Base-by-base conservation (phyloP, 2,888 invertebrate genomes). In the Meandrusa payeni region DNA sequence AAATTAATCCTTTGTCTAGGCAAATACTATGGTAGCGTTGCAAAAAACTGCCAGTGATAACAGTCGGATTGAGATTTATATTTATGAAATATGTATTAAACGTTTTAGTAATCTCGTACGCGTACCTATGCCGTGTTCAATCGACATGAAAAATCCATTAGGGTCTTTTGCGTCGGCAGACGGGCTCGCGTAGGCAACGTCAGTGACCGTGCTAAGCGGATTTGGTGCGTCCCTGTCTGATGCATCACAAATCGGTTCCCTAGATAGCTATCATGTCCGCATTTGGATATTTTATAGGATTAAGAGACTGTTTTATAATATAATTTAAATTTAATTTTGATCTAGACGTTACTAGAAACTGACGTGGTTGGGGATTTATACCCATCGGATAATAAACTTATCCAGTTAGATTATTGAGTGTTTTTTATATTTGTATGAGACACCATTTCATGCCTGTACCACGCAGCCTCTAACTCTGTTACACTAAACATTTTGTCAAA, bases 131-230 rank as follows among this genome's bases (percentile, higher is more conserved):
- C 58, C 57, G 64, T 78, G 77, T 69, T 77, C 76, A 79, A 80
- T 80, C 76, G 78, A 82, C 82, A 81, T 78, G 82, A 82, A 82
- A 81, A 81, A 81, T 74, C 81, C 82, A 82, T 82, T 81, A 82
- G 46, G 50, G 54, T 51, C 48, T 48, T 76, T 78, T 78, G 74
- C 70, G 69, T 68, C 68, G 69, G 70, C 67, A 57, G 64, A 59
- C 59, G 61, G 65, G 65, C 65, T 62, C 61, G 54, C 60, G 69
- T 64, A 69, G 71, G 71, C 76, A 72, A 64, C 69, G 71, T 57
- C 77, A 77, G 76, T 85, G 82, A 82, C 83, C 85, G 80, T 83
- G 66, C 66, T 85, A 85, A 87, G 77, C 72, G 81, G 86, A 85
- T 87, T 83, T 79, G 79, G 71, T 71, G 71, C 74, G 68, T 66